phyloP scores from a whole-genome alignment of 1,140 invertebrate genomes.

The Pteromalus puparum region DNA sequence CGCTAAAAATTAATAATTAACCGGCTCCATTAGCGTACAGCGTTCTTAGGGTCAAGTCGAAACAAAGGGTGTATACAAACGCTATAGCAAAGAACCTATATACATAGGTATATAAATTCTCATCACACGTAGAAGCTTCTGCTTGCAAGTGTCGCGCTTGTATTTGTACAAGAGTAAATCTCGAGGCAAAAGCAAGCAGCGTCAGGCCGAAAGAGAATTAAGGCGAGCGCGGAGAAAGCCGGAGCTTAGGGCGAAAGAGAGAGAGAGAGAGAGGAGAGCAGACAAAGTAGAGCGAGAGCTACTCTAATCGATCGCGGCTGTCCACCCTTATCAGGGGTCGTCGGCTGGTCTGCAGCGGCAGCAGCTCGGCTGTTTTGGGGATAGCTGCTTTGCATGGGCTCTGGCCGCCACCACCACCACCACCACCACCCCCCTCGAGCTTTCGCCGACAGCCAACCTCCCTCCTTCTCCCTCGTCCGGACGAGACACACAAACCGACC shows the following conservation, averaged over 20 bases:
- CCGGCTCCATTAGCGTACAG: too few species aligned
- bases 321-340: conserved; percentile 74
- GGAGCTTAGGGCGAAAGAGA: conserved; percentile 49
- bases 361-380: conserved; percentile 54
- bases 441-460: conserved; percentile 41
- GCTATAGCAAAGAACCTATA: too few species aligned
- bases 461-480: conserved; percentile 56
- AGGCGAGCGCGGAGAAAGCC: conserved; percentile 27
- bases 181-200: conserved; percentile 17
- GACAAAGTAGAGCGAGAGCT: conserved; percentile 49
- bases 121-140: too few species aligned
- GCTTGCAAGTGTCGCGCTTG: conserved; percentile 3
- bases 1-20: too few species aligned
- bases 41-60: too few species aligned
- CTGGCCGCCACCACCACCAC: conserved; percentile 47
- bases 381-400: conserved; percentile 72
- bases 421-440: not conserved
- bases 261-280: conserved; percentile 55
- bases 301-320: conserved; percentile 76
- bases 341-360: conserved; percentile 48
- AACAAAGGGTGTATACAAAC: too few species aligned
- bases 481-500: conserved; percentile 69
- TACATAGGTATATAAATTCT: too few species aligned
- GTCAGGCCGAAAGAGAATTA: conserved; percentile 51
- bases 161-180: conserved; percentile 48